These are phyloP conservation scores for Bradypus variegatus DNA, from an alignment of 2,797 vertebrate genomes.

Conservation along the genomic window DNA sequence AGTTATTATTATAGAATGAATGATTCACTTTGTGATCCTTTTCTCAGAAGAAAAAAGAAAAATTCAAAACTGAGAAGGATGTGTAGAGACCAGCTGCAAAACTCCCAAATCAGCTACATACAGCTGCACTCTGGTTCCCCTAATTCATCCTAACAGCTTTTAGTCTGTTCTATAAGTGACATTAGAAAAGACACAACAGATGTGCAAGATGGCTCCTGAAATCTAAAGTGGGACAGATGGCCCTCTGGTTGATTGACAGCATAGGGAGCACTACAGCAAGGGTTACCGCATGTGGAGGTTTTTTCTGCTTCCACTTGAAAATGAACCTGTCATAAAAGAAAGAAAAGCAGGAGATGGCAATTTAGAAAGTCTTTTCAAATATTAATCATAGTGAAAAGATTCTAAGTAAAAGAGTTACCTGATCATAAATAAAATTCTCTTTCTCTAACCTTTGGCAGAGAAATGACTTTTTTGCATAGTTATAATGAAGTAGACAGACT, in stretches of 20 bases:
- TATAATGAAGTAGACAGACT: background rate
- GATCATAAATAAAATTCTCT: background rate
- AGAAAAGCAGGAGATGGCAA: conserved; percentile 11
- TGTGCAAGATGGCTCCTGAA: conserved; percentile 51
- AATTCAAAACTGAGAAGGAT: conserved; percentile 11
- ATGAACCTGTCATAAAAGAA: conserved; percentile 23
- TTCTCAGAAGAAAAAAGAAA: background rate
- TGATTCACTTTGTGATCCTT: conserved; percentile 25
- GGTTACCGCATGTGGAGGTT: conserved; percentile 21
- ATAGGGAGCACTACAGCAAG: background rate
- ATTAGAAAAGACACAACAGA: conserved; percentile 52
- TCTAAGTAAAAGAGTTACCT: background rate
- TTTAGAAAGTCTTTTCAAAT: conserved; percentile 35
- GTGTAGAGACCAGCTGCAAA: conserved; percentile 28
- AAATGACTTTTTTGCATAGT: background rate
- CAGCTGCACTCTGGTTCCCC: conserved; percentile 35
- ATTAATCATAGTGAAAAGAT: conserved; percentile 15
- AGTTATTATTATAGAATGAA: conserved; percentile 10
- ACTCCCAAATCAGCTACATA: conserved; percentile 28
- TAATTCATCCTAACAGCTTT: conserved; percentile 45
- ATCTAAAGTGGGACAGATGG: conserved; percentile 51
- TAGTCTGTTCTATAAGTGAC: conserved; percentile 23
- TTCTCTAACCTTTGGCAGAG: background rate
- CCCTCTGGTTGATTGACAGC: conserved; percentile 42
- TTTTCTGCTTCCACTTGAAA: conserved; percentile 17